These are phyloP conservation scores for Falcaria lacertinaria DNA, from an alignment of 2,888 invertebrate species.

Conservation along the genomic window DNA sequence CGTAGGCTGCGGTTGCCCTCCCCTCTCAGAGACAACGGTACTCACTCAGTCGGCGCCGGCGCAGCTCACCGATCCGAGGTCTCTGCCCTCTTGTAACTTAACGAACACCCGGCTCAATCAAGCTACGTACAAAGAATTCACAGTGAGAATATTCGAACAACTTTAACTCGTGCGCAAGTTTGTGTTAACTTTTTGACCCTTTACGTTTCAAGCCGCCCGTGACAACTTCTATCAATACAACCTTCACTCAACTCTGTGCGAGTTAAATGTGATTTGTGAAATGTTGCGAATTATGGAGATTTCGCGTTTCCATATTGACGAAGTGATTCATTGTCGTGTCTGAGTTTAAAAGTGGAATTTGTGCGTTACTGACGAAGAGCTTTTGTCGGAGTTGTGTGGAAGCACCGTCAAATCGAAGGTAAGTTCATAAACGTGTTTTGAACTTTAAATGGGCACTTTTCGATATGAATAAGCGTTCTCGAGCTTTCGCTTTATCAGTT, in stretches of 20 bases:
- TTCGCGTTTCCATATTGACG: conserved; percentile 44
- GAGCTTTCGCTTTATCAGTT: conserved; percentile 22
- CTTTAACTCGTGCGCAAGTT: conserved; percentile 16
- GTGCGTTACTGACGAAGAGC: conserved; percentile 38
- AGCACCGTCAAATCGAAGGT: conserved; percentile 50
- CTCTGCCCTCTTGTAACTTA: conserved; percentile 55
- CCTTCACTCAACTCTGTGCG: conserved; percentile 37
- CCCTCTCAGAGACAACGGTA: conserved; percentile 69
- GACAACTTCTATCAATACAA: conserved; percentile 43
- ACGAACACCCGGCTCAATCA: conserved; percentile 20
- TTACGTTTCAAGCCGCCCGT: conserved; percentile 32
- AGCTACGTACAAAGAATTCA: conserved; percentile 19
- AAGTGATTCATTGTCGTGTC: conserved; percentile 56
- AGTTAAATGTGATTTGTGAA: conserved; percentile 61
- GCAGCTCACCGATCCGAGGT: conserved; percentile 54
- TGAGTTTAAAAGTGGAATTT: conserved; percentile 48
- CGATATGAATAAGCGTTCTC: conserved; percentile 43
- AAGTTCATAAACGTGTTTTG: conserved; percentile 23
- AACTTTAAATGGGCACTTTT: conserved; percentile 46
- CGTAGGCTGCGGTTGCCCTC: conserved; percentile 38
- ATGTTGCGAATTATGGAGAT: conserved; percentile 60
- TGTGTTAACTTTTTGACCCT: conserved; percentile 30
- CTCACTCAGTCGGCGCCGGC: conserved; percentile 48
- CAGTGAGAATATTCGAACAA: conserved; percentile 12
- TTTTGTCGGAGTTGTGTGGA: conserved; percentile 28